Percentiles rank a stretch among this genome's conserved stretches.
These are phyloP conservation scores for Drosophila varians DNA, from an alignment of 1,140 invertebrate genomes.

Conservation along the genomic window DNA sequence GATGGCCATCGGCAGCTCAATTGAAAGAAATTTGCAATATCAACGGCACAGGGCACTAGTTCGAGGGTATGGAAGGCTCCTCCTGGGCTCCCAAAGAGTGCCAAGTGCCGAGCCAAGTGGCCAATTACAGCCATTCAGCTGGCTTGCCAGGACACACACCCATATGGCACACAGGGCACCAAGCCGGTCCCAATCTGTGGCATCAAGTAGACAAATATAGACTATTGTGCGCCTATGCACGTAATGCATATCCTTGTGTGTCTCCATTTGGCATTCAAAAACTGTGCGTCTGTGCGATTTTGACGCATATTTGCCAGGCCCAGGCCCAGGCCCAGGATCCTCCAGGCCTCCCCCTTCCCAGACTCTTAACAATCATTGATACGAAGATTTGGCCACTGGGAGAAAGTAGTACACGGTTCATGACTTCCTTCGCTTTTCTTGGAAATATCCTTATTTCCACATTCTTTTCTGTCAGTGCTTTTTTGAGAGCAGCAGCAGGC, in stretches of 20 bases:
- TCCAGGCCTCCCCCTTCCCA: conserved; percentile 26
- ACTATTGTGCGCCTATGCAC: conserved; percentile 59
- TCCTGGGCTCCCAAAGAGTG: conserved; percentile 6
- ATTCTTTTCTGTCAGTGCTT: conserved; percentile 2
- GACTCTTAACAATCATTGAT: conserved; percentile 24
- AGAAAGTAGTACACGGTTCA: not conserved
- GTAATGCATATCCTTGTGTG: conserved; percentile 14
- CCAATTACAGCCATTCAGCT: conserved; percentile 56
- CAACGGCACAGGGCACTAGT: conserved; percentile 38
- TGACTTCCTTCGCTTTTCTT: not conserved
- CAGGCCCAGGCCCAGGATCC: no score
- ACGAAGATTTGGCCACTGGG: conserved; percentile 22
- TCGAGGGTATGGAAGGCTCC: not conserved
- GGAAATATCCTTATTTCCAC: no score
- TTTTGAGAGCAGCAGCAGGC: conserved; percentile 50
- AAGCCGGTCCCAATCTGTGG: conserved; percentile 72
- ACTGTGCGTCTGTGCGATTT: conserved; percentile 79
- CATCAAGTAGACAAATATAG: conserved; percentile 80
- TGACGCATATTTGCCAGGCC: conserved; percentile 78
- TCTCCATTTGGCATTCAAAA: conserved; percentile 80
- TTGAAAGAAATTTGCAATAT: conserved; percentile 74
- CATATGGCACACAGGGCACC: conserved; percentile 29
- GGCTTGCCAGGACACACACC: conserved; percentile 1
- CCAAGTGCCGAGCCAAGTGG: conserved; percentile 46
- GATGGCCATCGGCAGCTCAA: conserved; percentile 30